A percentile compares a stretch with the other conserved stretches of the same genome.
These are phyloP conservation scores for Sebastes itinus DNA, from an alignment of 2,797 vertebrate species.

Conservation along the genomic window DNA sequence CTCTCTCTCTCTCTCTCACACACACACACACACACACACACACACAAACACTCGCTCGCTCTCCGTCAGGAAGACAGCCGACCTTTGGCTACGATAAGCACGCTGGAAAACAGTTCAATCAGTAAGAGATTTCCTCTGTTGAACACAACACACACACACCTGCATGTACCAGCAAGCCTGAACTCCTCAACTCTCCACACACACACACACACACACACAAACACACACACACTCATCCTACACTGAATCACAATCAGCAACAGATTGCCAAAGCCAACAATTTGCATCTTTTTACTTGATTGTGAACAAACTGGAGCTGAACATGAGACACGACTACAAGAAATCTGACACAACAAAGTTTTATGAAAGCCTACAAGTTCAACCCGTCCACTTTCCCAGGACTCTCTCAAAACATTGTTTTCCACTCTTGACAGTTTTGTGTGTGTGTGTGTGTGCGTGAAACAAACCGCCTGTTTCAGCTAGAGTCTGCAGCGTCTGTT, in stretches of 20 bases:
- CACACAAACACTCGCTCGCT: background rate
- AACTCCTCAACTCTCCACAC: constrained; percentile 28
- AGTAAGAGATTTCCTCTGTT: constrained; percentile 49
- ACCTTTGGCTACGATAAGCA: constrained; percentile 31
- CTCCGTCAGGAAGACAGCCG: constrained; percentile 26
- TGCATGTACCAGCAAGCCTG: constrained; percentile 38
- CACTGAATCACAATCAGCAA: constrained; percentile 3
- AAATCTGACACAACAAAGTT: constrained; percentile 23
- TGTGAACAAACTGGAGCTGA: constrained; percentile 20
- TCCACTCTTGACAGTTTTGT: constrained; percentile 65
- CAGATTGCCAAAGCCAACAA: background rate
- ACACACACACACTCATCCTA: background rate
- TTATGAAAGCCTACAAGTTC: constrained; percentile 22
- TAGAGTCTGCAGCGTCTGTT: constrained; percentile 85
- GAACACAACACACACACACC: constrained; percentile 40
- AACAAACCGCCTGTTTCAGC: constrained; percentile 83
- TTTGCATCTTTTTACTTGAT: constrained; percentile 4
- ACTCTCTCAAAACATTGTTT: constrained; percentile 75
- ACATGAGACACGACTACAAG: background rate
- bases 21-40: background rate
- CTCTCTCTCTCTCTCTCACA: background rate
- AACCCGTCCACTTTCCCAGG: constrained; percentile 47
- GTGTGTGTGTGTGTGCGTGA: constrained; percentile 42
- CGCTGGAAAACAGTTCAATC: constrained; percentile 61
- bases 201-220: constrained; percentile 5